Evolutionary conservation across 2,113 vertebrate species (phyloP), one percentile per base, ranked within the genome.

Genomic region (Sylvilagus bachmani): DNA sequence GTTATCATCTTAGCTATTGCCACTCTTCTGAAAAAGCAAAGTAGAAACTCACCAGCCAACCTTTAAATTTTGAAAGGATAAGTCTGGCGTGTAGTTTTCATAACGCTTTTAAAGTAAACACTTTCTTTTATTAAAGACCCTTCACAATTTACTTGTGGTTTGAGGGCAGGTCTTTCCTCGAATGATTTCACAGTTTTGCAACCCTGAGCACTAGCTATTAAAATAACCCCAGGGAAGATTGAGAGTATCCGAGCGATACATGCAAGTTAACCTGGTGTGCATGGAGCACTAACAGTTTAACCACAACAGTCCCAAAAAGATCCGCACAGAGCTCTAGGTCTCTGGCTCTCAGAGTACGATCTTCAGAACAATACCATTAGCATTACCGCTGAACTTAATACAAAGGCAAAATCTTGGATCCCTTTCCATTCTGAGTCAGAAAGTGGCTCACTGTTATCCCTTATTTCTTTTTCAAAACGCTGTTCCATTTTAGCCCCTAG

Each of bases 381-480:
- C 29, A 0, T 55, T 29, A 24, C 38, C 3, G 10, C 31, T 25
- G 25, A 27, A 29, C 33, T 61, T 51, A 38, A 36, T 8, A 16
- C 55, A 51, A 61, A 36, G 51, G 33, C 38, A 19, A 21, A 7
- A 44, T n/a, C 25, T 44, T 25, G 67, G 85, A 11, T 53, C 24
- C 6, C 14, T 10, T 4, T 33, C 70, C n/a, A 90, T 70, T 10
- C 5, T 6, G 49, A 66, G 71, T 84, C 49, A 69, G n/a, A 66
- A 24, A 16, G 22, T 25, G 27, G 7, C 1, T 64, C 25, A 2
- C 2, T 16, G 22, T 33, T 2, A 7, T 27, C 19, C 33, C 33
- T 12, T 10, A 7, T 19, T 19, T 10, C 29, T 2, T 19, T 49
- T 21, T 2, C 62, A 31, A 1, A 44, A 0, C 24, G 10, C 9